These are phyloP conservation scores for Pteruthius melanotis DNA, from an alignment of 2,113 vertebrate species.

Conservation along the genomic window DNA sequence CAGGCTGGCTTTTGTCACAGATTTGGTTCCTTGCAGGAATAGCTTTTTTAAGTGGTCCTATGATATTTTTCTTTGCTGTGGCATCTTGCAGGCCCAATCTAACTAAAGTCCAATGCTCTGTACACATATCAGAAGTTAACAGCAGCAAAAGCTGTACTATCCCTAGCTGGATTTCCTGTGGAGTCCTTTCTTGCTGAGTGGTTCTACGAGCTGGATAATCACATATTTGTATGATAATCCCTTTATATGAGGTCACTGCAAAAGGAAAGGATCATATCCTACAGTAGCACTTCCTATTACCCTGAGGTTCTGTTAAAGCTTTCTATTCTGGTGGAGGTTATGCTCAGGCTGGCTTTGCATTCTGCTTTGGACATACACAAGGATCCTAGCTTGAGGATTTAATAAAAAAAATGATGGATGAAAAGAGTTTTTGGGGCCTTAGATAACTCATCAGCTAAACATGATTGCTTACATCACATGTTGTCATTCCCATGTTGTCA, in stretches of 20 bases:
- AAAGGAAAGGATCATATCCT: neutral
- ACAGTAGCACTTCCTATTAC: neutral
- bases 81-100: neutral
- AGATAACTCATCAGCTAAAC: neutral
- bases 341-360: neutral
- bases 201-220: neutral
- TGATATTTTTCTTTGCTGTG: neutral
- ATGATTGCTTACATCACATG: neutral
- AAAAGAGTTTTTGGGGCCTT: neutral
- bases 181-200: neutral
- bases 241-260: neutral
- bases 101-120: neutral
- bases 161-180: neutral
- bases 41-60: neutral
- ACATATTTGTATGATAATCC: neutral
- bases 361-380: neutral
- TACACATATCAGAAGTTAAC: neutral
- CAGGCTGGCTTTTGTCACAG: neutral
- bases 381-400: neutral
- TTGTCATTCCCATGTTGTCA: neutral
- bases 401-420: neutral
- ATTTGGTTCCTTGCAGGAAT: neutral
- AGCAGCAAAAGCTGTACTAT: neutral
- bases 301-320: neutral
- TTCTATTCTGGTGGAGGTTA: neutral